Evolutionary conservation across 1,140 invertebrate species (phyloP), one percentile per base, ranked within the genome.

Genomic region (Drosophila lacertosa): DNA sequence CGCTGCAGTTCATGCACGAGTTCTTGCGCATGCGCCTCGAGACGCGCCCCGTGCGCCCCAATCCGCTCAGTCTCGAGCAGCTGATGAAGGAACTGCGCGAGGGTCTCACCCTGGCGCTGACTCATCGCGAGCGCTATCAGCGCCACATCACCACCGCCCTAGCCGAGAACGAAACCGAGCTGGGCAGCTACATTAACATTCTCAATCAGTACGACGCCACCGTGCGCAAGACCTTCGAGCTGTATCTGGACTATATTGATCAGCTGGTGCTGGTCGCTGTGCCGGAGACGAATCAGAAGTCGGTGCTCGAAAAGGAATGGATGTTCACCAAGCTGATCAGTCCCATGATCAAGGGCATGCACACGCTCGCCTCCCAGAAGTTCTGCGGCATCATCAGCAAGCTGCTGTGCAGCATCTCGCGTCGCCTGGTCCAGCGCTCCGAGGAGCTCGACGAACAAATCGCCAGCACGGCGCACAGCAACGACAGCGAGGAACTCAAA

Each of bases 51-150:
- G 94, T 95, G 20, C 95, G 96, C 59, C 97, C 97, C 2, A 97
- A 97, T 50, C 94, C 95, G 7, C 93, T 98, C 11, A 97, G 97
- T 74, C 94, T 98, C 29, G 93, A 96, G 86, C 93, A 96, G 94
- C 92, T 98, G 40, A 97, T 98, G 92, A 94, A 95, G 77, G 97
- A 98, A 92, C 93, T 97, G 68, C 95, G 97, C 66, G 97, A 98
- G 84, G 96, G 96, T 6, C 90, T 98, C 35, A 94, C 94, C 75
- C 94, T 97, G 48, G 96, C 96, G 9, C 94, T 96, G 20, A 92
- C 95, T 15, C 95, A 97, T 91, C 94, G 96, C 11, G 94, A 95
- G 67, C 94, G 95, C 64, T 97, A 94, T 80, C 91, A 93, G n/a
- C 92, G 92, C 5, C 95, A 97, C 91, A 94, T 96, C 18, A 92